These are phyloP conservation scores for Phrynocephalus versicolor DNA, from an alignment of 2,113 vertebrate species.

Conservation along the genomic window DNA sequence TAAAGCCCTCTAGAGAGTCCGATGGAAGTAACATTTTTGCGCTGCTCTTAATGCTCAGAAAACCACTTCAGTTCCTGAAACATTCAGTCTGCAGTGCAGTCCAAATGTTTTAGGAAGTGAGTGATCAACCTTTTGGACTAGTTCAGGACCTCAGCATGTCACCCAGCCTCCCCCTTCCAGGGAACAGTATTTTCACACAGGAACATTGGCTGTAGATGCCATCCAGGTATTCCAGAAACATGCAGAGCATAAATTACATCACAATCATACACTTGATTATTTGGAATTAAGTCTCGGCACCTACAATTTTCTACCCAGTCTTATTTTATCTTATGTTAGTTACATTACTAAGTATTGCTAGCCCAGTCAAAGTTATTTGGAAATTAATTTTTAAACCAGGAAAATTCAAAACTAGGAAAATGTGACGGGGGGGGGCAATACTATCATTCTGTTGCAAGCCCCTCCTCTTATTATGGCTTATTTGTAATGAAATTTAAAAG, in stretches of 20 bases:
- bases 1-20: slow-evolving; percentile 38
- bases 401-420: neutral
- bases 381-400: neutral
- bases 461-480: neutral
- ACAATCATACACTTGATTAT: neutral
- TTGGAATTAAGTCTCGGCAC: neutral
- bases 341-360: neutral
- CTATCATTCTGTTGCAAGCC: too few species aligned
- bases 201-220: neutral
- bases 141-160: neutral
- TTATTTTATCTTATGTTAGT: neutral
- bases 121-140: too few species aligned
- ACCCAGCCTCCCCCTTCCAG: neutral
- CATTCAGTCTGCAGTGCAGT: neutral
- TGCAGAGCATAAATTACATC: neutral
- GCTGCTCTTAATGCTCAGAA: neutral
- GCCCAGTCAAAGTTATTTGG: neutral
- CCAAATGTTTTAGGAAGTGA: neutral
- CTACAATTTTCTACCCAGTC: neutral
- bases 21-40: slow-evolving; percentile 16
- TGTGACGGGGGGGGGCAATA: neutral
- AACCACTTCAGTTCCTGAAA: neutral
- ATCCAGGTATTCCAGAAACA: neutral
- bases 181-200: too few species aligned
- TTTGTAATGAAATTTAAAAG: too few species aligned